phyloP scores from a whole-genome alignment of 1,140 invertebrate species.

The Popillia japonica region DNA sequence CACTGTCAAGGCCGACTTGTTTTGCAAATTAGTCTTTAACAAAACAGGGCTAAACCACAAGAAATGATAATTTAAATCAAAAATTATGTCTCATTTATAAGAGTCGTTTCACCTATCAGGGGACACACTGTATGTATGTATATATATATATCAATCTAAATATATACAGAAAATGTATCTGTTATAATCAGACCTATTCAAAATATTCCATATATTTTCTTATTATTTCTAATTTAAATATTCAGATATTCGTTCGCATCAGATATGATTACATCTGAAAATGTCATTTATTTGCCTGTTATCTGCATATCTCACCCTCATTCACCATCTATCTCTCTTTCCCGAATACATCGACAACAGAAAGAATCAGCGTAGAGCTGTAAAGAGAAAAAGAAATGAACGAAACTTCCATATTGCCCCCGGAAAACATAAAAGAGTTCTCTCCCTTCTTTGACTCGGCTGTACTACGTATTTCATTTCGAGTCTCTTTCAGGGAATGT shows the following conservation, averaged over 20 bases:
- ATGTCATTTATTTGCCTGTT: slow-evolving; percentile 17
- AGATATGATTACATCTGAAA: slow-evolving; percentile 31
- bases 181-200: neutral
- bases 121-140: too few relatives aligned
- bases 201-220: neutral
- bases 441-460: slow-evolving; percentile 21
- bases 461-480: slow-evolving; percentile 32
- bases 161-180: neutral
- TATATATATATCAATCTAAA: neutral
- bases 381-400: slow-evolving; percentile 25
- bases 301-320: slow-evolving; percentile 9
- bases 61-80: too few relatives aligned
- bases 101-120: too few relatives aligned
- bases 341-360: slow-evolving; percentile 5
- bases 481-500: slow-evolving; percentile 30
- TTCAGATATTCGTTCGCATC: slow-evolving; percentile 24
- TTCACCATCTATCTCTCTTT: neutral
- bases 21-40: too few relatives aligned
- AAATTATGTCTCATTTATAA: too few relatives aligned
- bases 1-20: too few relatives aligned
- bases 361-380: slow-evolving; percentile 1
- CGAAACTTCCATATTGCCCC: slow-evolving; percentile 32
- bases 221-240: slow-evolving; percentile 31
- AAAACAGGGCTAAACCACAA: too few relatives aligned
- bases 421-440: slow-evolving; percentile 33